Base-by-base conservation (phyloP, 1,140 invertebrate species). In the Pollicipes pollicipes region DNA sequence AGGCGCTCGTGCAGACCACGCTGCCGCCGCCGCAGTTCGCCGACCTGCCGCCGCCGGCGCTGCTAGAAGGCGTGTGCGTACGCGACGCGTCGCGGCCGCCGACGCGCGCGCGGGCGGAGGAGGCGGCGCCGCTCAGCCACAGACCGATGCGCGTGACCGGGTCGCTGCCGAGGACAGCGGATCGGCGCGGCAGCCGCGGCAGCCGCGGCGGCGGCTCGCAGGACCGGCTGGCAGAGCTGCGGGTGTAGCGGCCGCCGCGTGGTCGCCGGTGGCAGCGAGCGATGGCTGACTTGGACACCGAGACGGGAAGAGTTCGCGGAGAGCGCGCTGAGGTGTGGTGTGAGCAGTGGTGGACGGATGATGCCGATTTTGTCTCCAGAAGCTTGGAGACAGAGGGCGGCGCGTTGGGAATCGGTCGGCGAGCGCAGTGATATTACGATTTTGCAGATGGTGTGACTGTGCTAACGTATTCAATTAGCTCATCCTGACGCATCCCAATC, bases 61-160 rank as follows among this genome's bases (percentile, higher is more conserved):
- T 72, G 24, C 70, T 72, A 24, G 74, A 74, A 31, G 72, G 72
- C 66, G 64, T 66, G 29, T 72, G 73, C 13, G 69, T 73, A 30
- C 72, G 75, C 68, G 70, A 69, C 21, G 71, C 70, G 64, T 70
- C 68, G 24, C 71, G 72, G 66, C 68, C 73, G 68, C 73, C 72
- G 68, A 75, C 76, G 1, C 70, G 75, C 10, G 75, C 76, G 31
- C 74, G 76, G 13, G 37, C 45, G 17, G 13, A 21, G 45, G 2
- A 10, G 45, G 45, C 45, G 13, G 45, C 45, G 6, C 10, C 6
- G 45, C 45, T 24, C 45, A 21, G 13, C 13, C 84, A 85, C 76
- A 86, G 86, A 78, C 84, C 88, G 75, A 84, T 31, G 32, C 29
- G 21, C n/a, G 45, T 63, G 30, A 32, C 32, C 8, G 29, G 6